Evolutionary conservation across 2,113 vertebrate species (phyloP).

Genomic region (Thryonomys swinderianus): DNA sequence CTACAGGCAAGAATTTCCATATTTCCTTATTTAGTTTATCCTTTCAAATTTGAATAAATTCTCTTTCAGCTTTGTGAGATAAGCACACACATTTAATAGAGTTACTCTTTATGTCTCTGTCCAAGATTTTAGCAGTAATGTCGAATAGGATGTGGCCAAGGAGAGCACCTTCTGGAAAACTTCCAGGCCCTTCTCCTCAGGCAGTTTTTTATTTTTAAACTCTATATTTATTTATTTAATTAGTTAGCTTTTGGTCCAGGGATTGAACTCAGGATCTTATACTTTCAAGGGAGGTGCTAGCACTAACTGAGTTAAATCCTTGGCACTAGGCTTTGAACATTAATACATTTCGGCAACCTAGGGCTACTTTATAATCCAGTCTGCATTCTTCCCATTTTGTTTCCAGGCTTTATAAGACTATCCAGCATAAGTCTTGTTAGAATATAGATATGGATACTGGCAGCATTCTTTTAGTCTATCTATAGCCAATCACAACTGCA

Average conservation of each 20-base stretch:
- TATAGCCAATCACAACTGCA: not conserved
- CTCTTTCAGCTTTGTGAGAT: not conserved
- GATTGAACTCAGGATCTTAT: too few relatives aligned
- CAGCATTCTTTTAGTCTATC: not conserved
- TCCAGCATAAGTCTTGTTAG: slow-evolving; percentile 17
- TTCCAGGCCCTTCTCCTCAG: not conserved
- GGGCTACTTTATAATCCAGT: not conserved
- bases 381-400: not conserved
- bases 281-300: too few relatives aligned
- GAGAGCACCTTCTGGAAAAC: slow-evolving; percentile 10
- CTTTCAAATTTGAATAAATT: slow-evolving; percentile 26
- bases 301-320: too few relatives aligned
- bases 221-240: too few relatives aligned
- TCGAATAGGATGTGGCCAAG: not conserved
- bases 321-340: too few relatives aligned
- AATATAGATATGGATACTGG: not conserved
- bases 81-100: slow-evolving; percentile 5
- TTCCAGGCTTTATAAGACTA: not conserved
- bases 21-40: slow-evolving; percentile 19
- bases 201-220: too few relatives aligned
- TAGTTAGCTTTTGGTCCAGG: too few relatives aligned
- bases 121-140: slow-evolving; percentile 33
- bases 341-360: not conserved
- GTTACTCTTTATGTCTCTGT: not conserved
- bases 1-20: not conserved